Evolutionary conservation across 2,888 invertebrate species (phyloP), one percentile per base, ranked within the genome.

Genomic region (Branchipolynoe longqiensis): DNA sequence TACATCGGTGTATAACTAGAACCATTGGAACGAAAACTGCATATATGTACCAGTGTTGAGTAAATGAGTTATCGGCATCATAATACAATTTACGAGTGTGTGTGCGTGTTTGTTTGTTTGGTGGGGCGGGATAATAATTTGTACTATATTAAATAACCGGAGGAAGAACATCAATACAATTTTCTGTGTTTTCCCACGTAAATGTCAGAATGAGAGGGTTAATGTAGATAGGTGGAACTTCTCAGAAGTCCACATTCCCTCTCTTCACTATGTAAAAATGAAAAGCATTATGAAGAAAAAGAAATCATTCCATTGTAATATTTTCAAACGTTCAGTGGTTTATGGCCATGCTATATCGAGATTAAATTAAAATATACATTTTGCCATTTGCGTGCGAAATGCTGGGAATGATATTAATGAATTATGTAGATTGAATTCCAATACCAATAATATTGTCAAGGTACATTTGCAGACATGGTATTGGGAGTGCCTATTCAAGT

Each of bases 251-350:
- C 8, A 48, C 48, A 48, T 48, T 18, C 48, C 18, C 48, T 48
- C 18, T 12, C 8, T 48, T 18, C 48, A 12, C 8, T 18, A 48
- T 48, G 48, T 48, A 69, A 33, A 54, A 78, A 78, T 18, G 48
- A 40, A 74, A 74, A 78, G 78, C 78, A 78, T 78, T 78, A 48
- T 78, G 78, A 54, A 41, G 54, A 54, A 41, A 78, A 8, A 38
- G 28, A 78, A 78, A 78, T 78, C 78, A 78, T 78, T 78, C 78
- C 78, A 78, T 78, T 78, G 78, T 78, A 78, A 78, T 78, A 78
- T 78, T 78, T 78, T 78, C 48, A 31, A 78, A 33, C 54, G 28
- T 78, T 48, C 78, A 78, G 33, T 78, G 78, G 78, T 54, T 25
- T 78, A 48, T 28, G 38, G 48, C 25, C 41, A 40, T 25, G 40